Conservation (phyloP, 2,113 vertebrate genomes). For the Mastomys coucha region DNA sequence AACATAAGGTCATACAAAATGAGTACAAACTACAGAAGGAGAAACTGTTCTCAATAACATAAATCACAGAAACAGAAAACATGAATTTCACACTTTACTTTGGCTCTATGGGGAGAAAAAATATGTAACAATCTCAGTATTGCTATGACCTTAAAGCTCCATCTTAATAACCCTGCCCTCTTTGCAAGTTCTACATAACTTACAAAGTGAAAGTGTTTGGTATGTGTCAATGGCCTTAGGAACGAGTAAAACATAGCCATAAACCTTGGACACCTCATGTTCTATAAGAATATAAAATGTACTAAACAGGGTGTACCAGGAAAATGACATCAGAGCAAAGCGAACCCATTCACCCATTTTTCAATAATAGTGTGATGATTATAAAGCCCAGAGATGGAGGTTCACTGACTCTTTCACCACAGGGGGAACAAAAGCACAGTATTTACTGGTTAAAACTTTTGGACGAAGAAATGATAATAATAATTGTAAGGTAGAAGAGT, state of each 20-base stretch:
- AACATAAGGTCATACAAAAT: constrained; percentile 64
- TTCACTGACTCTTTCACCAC: not conserved
- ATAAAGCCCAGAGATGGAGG: not conserved
- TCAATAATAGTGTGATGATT: not conserved
- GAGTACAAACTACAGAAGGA: not conserved
- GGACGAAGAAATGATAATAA: not conserved
- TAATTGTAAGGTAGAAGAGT: not conserved
- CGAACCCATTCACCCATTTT: not conserved
- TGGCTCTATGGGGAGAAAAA: not conserved
- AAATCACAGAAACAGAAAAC: constrained; percentile 41
- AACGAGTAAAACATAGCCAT: not conserved
- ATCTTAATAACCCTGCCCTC: not conserved
- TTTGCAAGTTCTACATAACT: constrained; percentile 12
- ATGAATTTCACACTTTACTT: not conserved
- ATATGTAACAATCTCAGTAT: not conserved
- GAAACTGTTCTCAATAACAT: not conserved
- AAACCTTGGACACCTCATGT: not conserved
- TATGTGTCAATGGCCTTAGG: not conserved
- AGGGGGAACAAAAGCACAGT: not conserved
- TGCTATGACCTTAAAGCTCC: not conserved
- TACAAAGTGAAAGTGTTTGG: not conserved
- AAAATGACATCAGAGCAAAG: not conserved
- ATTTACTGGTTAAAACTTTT: not conserved
- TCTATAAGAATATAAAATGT: not conserved
- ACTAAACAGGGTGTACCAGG: not conserved